Conservation (phyloP, 2,797 vertebrate genomes). For the Tangara arthus region DNA sequence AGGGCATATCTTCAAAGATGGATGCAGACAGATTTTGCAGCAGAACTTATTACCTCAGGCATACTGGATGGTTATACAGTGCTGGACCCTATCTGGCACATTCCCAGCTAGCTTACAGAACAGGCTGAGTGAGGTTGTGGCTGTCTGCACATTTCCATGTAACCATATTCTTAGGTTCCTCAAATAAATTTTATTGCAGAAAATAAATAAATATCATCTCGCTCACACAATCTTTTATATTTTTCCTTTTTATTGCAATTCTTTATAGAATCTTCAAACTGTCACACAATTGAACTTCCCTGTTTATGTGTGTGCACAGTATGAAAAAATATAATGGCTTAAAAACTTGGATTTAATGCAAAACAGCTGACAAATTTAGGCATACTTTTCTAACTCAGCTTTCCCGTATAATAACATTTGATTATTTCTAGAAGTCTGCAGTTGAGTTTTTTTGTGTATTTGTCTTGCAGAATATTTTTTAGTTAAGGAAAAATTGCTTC, state of each 20-base stretch:
- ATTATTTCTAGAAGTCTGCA: conserved; percentile 29
- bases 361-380: conserved; percentile 47
- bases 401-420: conserved; percentile 24
- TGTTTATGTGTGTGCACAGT: conserved; percentile 9
- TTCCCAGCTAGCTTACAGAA: neutral
- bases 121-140: neutral
- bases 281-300: conserved; percentile 9
- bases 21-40: neutral
- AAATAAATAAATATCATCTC: conserved; percentile 6
- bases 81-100: neutral
- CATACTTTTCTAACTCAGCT: conserved; percentile 1
- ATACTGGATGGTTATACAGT: neutral
- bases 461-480: conserved; percentile 35
- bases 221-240: neutral
- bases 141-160: neutral
- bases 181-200: neutral
- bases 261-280: conserved; percentile 10
- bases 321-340: conserved; percentile 39
- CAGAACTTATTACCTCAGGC: neutral
- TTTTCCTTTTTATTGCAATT: conserved; percentile 42
- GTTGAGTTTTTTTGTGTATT: neutral
- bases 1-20: neutral
- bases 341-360: conserved; percentile 26
- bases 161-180: neutral
- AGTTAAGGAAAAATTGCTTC: conserved; percentile 44